These are phyloP conservation scores for Leuciscus idus DNA, from an alignment of 2,113 vertebrate genomes.

Conservation along the genomic window DNA sequence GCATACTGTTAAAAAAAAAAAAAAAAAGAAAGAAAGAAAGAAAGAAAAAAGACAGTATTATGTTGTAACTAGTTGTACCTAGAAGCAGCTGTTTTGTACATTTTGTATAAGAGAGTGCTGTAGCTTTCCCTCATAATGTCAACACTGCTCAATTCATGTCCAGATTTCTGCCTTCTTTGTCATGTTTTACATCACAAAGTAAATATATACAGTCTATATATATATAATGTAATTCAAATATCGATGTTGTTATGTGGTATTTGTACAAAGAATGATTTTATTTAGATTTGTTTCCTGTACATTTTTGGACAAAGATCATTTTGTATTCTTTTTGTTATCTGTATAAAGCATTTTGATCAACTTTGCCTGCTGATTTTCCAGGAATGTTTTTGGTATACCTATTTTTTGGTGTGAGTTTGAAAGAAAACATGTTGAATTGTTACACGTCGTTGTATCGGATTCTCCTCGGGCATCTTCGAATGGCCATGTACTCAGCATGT, in stretches of 20 bases:
- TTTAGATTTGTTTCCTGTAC: constrained; percentile 76
- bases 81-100: constrained; percentile 97
- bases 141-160: constrained; percentile 87
- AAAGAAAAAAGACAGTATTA: constrained; percentile 80
- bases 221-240: constrained; percentile 79
- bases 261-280: constrained; percentile 87
- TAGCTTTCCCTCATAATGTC: constrained; percentile 85
- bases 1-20: constrained; percentile 77
- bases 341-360: constrained; percentile 70
- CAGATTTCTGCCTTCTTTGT: constrained; percentile 80
- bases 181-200: constrained; percentile 83
- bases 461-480: constrained; percentile 66
- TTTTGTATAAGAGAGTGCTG: constrained; percentile 98
- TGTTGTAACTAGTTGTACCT: constrained; percentile 86
- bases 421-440: constrained; percentile 72
- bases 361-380: constrained; percentile 80
- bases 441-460: constrained; percentile 73
- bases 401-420: constrained; percentile 68
- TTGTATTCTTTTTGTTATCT: constrained; percentile 80
- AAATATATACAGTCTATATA: constrained; percentile 77
- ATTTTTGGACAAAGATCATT: constrained; percentile 78
- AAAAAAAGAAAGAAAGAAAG: not conserved
- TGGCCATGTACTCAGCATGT: constrained; percentile 76
- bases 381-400: constrained; percentile 78
- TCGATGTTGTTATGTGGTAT: constrained; percentile 94